Percentiles rank a stretch among this genome's conserved stretches.
phyloP scores from a whole-genome alignment of 1,140 invertebrate species.

The Pteromalus puparum region DNA sequence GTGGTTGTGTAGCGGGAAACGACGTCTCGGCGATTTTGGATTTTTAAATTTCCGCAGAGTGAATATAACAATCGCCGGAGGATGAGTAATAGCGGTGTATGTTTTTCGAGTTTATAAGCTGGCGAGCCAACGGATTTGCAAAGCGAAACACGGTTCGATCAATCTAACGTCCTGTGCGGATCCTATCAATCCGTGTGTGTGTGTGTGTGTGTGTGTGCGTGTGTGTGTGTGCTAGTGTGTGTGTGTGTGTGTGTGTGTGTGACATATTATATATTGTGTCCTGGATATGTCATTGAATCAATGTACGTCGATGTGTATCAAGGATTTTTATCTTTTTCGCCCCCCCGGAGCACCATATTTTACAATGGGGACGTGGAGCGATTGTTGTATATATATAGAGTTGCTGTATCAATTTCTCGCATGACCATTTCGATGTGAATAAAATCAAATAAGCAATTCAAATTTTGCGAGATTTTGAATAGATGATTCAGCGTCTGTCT shows the following conservation, averaged over 20 bases:
- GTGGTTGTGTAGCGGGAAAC: background rate
- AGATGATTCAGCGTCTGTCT: background rate
- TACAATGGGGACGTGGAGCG: background rate
- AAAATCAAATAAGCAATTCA: background rate
- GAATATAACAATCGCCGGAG: too few species aligned
- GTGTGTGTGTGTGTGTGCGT: too few species aligned
- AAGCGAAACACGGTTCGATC: background rate
- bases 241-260: too few species aligned
- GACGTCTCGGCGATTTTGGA: too few species aligned
- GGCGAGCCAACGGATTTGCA: background rate
- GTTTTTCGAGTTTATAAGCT: too few species aligned
- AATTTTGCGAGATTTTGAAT: background rate
- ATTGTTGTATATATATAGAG: too few species aligned
- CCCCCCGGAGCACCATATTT: background rate
- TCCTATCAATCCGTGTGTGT: background rate
- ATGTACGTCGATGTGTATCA: background rate
- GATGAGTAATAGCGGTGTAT: too few species aligned
- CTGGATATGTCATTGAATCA: conserved; percentile 4
- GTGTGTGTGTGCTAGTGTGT: too few species aligned
- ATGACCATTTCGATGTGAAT: background rate
- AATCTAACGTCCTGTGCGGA: background rate
- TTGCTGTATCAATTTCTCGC: background rate
- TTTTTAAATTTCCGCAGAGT: too few species aligned
- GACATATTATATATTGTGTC: background rate
- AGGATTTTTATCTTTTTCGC: background rate